Conservation (phyloP, 2,888 invertebrate species). For the Conops quadrifasciatus region DNA sequence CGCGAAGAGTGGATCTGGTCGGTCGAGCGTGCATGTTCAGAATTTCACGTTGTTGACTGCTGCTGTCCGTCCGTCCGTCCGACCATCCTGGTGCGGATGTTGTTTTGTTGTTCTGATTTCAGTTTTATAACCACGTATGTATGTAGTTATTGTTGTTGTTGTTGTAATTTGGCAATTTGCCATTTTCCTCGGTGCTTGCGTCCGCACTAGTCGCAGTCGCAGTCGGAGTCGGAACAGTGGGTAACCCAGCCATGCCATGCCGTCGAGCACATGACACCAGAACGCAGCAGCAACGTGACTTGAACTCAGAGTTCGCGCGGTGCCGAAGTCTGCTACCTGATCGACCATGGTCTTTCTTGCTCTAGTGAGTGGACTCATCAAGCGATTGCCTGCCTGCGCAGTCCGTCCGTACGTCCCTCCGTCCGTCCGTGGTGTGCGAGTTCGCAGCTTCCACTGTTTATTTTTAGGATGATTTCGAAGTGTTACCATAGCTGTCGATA, state of each 20-base stretch:
- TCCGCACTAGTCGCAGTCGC: constrained; percentile 54
- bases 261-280: no score
- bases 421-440: neutral
- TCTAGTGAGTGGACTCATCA: neutral
- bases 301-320: constrained; percentile 18
- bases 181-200: constrained; percentile 53
- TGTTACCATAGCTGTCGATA: constrained; percentile 8
- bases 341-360: neutral
- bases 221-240: constrained; percentile 38
- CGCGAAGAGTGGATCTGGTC: constrained; percentile 20
- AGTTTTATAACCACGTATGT: constrained; percentile 1
- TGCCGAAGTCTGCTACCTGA: constrained; percentile 16
- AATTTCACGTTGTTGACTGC: no score
- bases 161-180: constrained; percentile 53
- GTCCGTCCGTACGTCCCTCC: neutral
- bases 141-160: constrained; percentile 13
- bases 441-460: constrained; percentile 12
- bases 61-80: no score
- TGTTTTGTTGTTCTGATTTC: constrained; percentile 3
- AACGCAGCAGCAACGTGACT: constrained; percentile 10
- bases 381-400: neutral
- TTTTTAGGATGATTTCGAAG: constrained; percentile 8
- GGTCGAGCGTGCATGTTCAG: constrained; percentile 12
- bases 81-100: no score
- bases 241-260: constrained; percentile 10